A percentile compares a stretch with the other conserved stretches of the same genome.
Conservation (phyloP, 2,888 invertebrate genomes). For the Heliconius aoede region DNA sequence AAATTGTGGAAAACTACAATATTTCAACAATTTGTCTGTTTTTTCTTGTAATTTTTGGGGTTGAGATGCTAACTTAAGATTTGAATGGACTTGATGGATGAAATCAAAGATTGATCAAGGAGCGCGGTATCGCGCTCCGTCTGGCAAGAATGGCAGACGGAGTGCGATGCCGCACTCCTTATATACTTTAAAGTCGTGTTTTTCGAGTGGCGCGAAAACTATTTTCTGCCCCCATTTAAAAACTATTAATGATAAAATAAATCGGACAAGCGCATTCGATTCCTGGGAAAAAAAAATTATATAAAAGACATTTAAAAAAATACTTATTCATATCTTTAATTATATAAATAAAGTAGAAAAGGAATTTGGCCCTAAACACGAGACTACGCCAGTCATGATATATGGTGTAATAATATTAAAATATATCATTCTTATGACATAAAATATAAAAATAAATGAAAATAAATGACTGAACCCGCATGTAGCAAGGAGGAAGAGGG, state of each 20-base stretch:
- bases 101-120: too few species aligned
- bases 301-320: neutral
- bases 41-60: neutral
- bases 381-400: slow-evolving; percentile 18
- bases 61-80: neutral
- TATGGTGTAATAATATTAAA: slow-evolving; percentile 23
- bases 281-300: neutral
- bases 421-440: slow-evolving; percentile 7
- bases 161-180: too few species aligned
- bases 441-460: neutral
- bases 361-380: neutral
- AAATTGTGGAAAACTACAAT: neutral
- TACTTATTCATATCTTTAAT: neutral
- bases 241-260: too few species aligned
- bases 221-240: too few species aligned
- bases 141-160: too few species aligned
- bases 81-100: too few species aligned
- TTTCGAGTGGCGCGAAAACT: too few species aligned
- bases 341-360: neutral
- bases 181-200: too few species aligned
- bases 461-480: neutral
- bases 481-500: too few species aligned
- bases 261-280: too few species aligned
- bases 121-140: too few species aligned
- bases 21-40: neutral